A percentile compares a stretch with the other conserved stretches of the same genome.
These are phyloP conservation scores for Anolis sagrei DNA, from an alignment of 2,113 vertebrate species.

Conservation along the genomic window DNA sequence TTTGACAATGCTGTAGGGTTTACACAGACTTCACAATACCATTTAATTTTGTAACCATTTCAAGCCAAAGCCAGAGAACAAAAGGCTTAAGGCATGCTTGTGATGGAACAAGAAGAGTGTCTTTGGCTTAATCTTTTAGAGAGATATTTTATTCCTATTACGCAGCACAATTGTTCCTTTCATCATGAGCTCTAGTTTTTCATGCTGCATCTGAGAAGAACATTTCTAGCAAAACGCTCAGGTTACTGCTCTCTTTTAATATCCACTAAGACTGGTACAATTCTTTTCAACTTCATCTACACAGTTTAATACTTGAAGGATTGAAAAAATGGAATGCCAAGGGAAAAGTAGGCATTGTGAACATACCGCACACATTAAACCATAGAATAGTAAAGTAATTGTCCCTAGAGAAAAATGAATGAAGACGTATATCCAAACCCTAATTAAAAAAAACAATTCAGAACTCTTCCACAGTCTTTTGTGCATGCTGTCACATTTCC, in stretches of 20 bases:
- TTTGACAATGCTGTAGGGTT: conserved; percentile 37
- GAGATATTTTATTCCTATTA: conserved; percentile 69
- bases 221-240: conserved; percentile 64
- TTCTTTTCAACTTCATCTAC: conserved; percentile 58
- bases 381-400: conserved; percentile 63
- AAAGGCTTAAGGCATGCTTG: conserved; percentile 59
- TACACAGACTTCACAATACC: conserved; percentile 57
- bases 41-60: conserved; percentile 55
- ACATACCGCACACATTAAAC: conserved; percentile 64
- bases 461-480: neutral
- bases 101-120: conserved; percentile 56
- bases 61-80: conserved; percentile 47
- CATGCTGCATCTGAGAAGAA: conserved; percentile 70
- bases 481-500: neutral
- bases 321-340: conserved; percentile 63
- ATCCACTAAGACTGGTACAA: conserved; percentile 67
- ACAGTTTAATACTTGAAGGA: conserved; percentile 53
- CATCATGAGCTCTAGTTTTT: conserved; percentile 62
- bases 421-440: conserved; percentile 54
- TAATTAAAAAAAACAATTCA: conserved; percentile 43
- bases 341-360: conserved; percentile 52
- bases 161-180: conserved; percentile 70
- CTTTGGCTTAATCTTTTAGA: conserved; percentile 66
- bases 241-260: conserved; percentile 75
- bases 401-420: conserved; percentile 51